Base-by-base conservation (phyloP, 2,888 invertebrate species). In the Drosophila mimica region DNA sequence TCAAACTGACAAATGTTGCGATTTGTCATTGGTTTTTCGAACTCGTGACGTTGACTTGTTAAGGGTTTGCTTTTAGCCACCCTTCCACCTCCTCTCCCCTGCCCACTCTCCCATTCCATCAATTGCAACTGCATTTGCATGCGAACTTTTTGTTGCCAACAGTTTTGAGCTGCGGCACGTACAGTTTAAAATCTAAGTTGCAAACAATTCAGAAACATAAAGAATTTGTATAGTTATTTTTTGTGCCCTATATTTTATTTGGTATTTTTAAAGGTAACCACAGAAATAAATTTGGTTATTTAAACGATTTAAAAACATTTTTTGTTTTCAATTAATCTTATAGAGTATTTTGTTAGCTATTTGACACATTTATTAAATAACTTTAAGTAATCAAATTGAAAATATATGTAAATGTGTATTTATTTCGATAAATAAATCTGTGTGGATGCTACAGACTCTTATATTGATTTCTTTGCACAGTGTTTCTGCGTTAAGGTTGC, bases 1-100 rank as follows among this genome's bases (percentile, higher is more conserved):
- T 78, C 79, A 70, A 82, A 57, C 74, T 88, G 89, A 83, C 89
- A 84, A 89, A 75, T 83, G 72, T 68, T 76, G 76, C 76, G 69
- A 80, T 77, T 79, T 76, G 71, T 78, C 69, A 67, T 67, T 82
- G 62, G 74, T 48, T 70, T 71, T 58, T 61, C 61, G 56, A 70
- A 62, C 25, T 64, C 33, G 59, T 62, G 70, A 58, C 62, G 62
- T 65, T 69, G 70, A 57, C 69, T 58, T 66, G 64, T 80, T 78
- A 70, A 69, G 68, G 68, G 70, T 78, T 79, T 54, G 51, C 52
- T 66, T 63, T 74, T 46, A 58, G 43, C 52, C 62, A 38, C 28
- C 15, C 17, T 33, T 25, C 25, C 25, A 25, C 25, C 25, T 25
- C 15, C 46, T 25, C 31, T 30, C 15, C 17, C 15, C 33, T 13